Base-by-base conservation (phyloP, 23 tunicate species). In the Trididemnum miniatum region DNA sequence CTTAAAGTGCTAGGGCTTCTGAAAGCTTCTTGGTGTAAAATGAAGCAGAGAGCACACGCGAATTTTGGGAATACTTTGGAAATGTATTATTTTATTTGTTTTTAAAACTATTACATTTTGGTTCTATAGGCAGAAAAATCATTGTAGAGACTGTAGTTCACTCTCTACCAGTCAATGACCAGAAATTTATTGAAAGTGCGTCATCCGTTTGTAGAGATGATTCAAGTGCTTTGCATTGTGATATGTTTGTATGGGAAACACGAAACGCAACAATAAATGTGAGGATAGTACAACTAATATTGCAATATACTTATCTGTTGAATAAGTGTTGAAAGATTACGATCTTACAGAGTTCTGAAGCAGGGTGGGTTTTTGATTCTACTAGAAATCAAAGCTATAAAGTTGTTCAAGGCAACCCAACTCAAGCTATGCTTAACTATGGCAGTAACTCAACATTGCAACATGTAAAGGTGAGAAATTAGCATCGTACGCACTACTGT, bases 131-230 rank as follows among this genome's bases (percentile, higher is more conserved):
- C 15, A 9, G 31, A 64, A 76, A 76, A 24, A 37, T 84, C 0
- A 57, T 76, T 26, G 73, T 75, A 22, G 88, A 84, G 5, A 33
- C 75, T 2, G 65, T 30, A 0, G 52, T 84, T 26, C 82, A 84
- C 50, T 30, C 88, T 12, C 59, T 84, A 20, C 34, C 82, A 44
- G 15, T 44, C 9, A 15, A 44, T 7, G 15, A 44, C 54, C 12
- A 44, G 15, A 44, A 44, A 15, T 44, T 44, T 44, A 7, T 44
- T 9, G 54, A 44, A 44, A 44, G 54, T 44, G 54, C 54, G 15
- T 44, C 54, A 7, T 15, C 9, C 9, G 54, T 7, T 9, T 44
- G 54, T 44, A 9, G 15, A 44, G 54, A 44, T 44, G 54, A n/a
- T n/a, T n/a, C 54, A 44, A 44, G 15, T 44, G 15, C 15, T 7